Evolutionary conservation across 2,888 invertebrate genomes (phyloP).

Genomic region (Drosophila aldrichi): DNA sequence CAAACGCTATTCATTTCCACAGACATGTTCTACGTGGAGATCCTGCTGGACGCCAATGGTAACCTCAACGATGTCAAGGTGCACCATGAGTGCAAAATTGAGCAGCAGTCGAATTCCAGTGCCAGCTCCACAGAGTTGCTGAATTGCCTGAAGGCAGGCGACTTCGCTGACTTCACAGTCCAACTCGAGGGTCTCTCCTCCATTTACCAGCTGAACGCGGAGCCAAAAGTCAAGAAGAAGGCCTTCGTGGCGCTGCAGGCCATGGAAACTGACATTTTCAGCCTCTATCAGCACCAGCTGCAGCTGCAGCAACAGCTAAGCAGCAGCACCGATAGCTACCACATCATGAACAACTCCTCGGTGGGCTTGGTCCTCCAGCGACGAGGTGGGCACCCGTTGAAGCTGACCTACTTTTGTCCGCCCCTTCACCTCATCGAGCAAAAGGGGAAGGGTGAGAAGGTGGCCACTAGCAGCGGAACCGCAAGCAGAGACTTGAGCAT

Average conservation of each 20-base stretch:
- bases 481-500: constrained; percentile 88
- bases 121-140: constrained; percentile 89
- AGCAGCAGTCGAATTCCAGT: constrained; percentile 90
- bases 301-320: constrained; percentile 91
- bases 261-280: constrained; percentile 94
- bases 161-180: constrained; percentile 96
- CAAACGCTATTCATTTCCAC: constrained; percentile 95
- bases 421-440: constrained; percentile 67
- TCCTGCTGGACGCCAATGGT: constrained; percentile 93
- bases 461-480: constrained; percentile 48
- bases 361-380: constrained; percentile 94
- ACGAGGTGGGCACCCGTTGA: constrained; percentile 96
- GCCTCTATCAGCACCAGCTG: constrained; percentile 91
- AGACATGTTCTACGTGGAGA: constrained; percentile 98
- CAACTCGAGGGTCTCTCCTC: constrained; percentile 96
- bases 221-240: constrained; percentile 95
- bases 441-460: constrained; percentile 25
- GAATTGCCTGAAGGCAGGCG: constrained; percentile 92
- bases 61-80: constrained; percentile 95
- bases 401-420: constrained; percentile 92
- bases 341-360: constrained; percentile 93
- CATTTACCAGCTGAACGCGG: constrained; percentile 97
- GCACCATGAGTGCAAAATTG: constrained; percentile 95
- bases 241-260: constrained; percentile 96
- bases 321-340: constrained; percentile 88